Conservation (phyloP, 2,888 invertebrate species). For the Trissonchulus latispiculum region DNA sequence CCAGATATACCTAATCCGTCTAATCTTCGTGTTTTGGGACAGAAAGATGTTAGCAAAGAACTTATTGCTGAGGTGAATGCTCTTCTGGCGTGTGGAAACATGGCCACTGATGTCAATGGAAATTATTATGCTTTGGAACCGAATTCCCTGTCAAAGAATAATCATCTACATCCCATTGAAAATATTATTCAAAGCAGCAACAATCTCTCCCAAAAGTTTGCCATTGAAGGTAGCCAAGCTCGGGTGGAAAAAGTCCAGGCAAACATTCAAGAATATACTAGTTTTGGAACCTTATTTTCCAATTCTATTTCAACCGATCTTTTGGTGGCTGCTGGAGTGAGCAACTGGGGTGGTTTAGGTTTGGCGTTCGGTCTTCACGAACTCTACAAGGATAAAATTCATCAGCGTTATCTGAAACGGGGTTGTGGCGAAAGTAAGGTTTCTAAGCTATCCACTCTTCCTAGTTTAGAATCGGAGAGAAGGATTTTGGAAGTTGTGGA, state of each 20-base stretch:
- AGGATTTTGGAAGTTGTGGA: too few relatives aligned
- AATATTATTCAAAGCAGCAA: too few relatives aligned
- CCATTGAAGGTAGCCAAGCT: too few relatives aligned
- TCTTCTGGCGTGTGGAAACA: too few relatives aligned
- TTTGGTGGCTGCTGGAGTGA: neutral
- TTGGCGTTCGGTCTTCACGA: neutral
- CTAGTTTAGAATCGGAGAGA: too few relatives aligned
- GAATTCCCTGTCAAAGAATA: neutral
- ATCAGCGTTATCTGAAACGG: neutral
- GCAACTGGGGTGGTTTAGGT: neutral
- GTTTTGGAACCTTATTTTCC: neutral
- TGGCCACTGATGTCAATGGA: conserved; percentile 1
- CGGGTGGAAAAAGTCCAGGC: neutral
- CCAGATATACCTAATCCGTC: too few relatives aligned
- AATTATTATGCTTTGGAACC: neutral
- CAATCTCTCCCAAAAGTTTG: neutral
- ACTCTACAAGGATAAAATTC: neutral
- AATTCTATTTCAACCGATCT: neutral
- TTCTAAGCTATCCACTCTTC: too few relatives aligned
- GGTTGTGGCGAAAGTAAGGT: neutral
- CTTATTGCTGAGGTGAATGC: too few relatives aligned
- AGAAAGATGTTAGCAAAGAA: too few relatives aligned
- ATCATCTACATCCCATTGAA: neutral
- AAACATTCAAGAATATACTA: neutral
- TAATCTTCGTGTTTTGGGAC: too few relatives aligned